Evolutionary conservation across 2,888 invertebrate species (phyloP), one percentile per base, ranked within the genome.

Genomic region (Erannis defoliaria): DNA sequence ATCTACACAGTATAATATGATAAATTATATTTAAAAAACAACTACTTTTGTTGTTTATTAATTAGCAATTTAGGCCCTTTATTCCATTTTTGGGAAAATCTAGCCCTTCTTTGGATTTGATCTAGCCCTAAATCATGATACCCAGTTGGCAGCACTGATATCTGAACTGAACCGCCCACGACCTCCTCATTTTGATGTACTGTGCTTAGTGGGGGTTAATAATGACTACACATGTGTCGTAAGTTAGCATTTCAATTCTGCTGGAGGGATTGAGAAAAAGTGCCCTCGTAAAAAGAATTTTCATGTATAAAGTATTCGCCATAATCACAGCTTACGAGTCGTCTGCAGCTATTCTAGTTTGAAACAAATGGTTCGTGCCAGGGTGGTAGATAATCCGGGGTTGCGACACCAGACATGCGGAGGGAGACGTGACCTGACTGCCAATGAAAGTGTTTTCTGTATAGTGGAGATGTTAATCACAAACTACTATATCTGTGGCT

Each of bases 381-480:
- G 37, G 37, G 26, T 48, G 16, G 55, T 26, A 31, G 42, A 46
- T 55, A 61, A 81, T 76, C 77, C 73, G 71, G 71, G 71, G 68
- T 75, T 75, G 70, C 74, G 74, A 72, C 45, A 61, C 80, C 76
- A 80, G 78, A 77, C 78, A 78, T 73, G 74, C 68, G 67, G 68
- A 60, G 49, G 64, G 59, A 35, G 70, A 85, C 88, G 89, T 89
- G 88, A 82, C 82, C 66, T 46, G 81, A 83, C 77, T 87, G 69
- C 66, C 72, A 80, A 85, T 78, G 76, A 78, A 73, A 55, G 56
- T 56, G 62, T 68, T 72, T 66, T 71, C 71, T 75, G 69, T 70
- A 75, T 77, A 80, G 83, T 83, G 84, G 80, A 83, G 77, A 83
- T 74, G 73, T 80, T 80, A 79, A 82, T 81, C 81, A 77, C 68